Evolutionary conservation across 1,140 invertebrate species (phyloP).

Genomic region (Ips typographus): DNA sequence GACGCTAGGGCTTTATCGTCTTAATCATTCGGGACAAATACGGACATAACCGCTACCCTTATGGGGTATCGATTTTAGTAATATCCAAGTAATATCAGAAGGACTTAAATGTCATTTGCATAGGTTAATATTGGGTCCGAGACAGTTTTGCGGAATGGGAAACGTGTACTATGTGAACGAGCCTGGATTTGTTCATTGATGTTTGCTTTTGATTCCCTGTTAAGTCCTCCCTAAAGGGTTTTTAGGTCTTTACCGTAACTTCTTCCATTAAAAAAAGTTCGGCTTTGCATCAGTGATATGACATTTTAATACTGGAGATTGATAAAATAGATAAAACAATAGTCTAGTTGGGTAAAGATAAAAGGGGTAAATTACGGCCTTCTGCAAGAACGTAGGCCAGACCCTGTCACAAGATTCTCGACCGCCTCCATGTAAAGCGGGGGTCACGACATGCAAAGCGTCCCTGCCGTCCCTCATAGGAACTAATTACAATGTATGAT

Average conservation of each 20-base stretch:
- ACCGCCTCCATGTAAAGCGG: conserved; percentile 26
- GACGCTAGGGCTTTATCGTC: conserved; percentile 13
- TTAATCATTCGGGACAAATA: conserved; percentile 12
- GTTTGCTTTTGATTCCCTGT: no score
- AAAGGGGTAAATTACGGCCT: conserved; percentile 1
- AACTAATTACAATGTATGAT: conserved; percentile 53
- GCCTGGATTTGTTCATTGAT: neutral
- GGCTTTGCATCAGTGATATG: no score
- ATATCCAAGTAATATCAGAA: conserved; percentile 7
- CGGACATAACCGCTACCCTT: conserved; percentile 9
- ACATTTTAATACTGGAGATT: no score
- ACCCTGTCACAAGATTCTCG: conserved; percentile 13
- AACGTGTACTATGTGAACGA: neutral
- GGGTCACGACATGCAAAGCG: conserved; percentile 37
- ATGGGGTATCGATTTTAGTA: conserved; percentile 12
- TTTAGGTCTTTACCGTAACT: no score
- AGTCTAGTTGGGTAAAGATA: no score
- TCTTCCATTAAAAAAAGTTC: no score
- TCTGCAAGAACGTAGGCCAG: conserved; percentile 16
- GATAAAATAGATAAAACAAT: no score
- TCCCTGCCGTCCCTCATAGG: conserved; percentile 45
- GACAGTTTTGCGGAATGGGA: conserved; percentile 1
- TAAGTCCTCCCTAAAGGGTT: no score
- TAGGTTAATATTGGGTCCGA: conserved; percentile 12
- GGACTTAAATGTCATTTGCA: conserved; percentile 17